A percentile compares a stretch with the other conserved stretches of the same genome.
Conservation (phyloP, 2,113 vertebrate genomes). For the Corythaeola cristata region DNA sequence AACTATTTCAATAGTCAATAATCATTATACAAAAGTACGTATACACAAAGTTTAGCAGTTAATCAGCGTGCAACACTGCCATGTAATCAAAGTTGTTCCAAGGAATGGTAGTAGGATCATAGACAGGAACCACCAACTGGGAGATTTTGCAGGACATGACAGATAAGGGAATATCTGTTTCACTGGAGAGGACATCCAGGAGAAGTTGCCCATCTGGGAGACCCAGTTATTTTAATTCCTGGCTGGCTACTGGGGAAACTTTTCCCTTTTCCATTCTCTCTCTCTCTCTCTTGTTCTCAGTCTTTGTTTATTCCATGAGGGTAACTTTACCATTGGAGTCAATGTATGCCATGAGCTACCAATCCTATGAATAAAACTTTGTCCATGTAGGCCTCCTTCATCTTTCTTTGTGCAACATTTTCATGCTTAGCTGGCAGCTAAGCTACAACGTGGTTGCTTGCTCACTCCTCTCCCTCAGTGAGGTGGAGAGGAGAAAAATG, state of each 20-base stretch:
- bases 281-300: not conserved
- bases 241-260: not conserved
- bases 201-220: not conserved
- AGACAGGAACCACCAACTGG: not conserved
- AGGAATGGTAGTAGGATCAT: not conserved
- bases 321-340: not conserved
- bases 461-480: no score
- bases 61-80: not conserved
- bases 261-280: not conserved
- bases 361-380: not conserved
- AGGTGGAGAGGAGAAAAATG: no score
- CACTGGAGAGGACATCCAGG: not conserved
- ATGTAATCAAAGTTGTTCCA: not conserved
- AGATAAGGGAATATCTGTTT: not conserved
- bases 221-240: not conserved
- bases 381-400: not conserved
- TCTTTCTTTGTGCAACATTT: not conserved
- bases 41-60: not conserved
- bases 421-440: no score
- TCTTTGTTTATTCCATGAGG: not conserved
- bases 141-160: not conserved
- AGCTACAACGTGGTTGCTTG: no score
- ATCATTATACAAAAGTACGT: not conserved
- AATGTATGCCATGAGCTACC: not conserved
- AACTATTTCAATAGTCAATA: not conserved